These are phyloP conservation scores for Akabosia matsudoensis DNA, from an alignment of 1,140 invertebrate genomes.

Conservation along the genomic window DNA sequence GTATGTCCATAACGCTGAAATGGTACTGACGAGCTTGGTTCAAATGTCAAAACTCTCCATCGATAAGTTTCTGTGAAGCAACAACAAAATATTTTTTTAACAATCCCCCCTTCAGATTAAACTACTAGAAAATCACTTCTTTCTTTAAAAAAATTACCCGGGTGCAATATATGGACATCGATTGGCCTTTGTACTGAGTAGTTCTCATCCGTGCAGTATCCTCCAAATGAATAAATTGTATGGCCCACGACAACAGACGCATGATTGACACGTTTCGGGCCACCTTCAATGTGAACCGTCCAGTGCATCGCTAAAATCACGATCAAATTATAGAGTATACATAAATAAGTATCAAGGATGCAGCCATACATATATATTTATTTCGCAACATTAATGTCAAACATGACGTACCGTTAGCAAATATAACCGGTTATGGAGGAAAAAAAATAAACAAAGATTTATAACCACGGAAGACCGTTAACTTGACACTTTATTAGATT, in stretches of 20 bases:
- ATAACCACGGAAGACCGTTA: no score
- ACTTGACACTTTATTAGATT: no score
- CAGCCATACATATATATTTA: no score
- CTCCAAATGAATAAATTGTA: slow-evolving; percentile 85
- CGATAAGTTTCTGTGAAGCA: slow-evolving; percentile 54
- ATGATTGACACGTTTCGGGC: slow-evolving; percentile 79
- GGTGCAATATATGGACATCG: slow-evolving; percentile 83
- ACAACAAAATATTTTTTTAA: slow-evolving; percentile 24
- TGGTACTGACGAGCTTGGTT: slow-evolving; percentile 51
- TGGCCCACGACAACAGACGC: slow-evolving; percentile 78
- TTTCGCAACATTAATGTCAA: no score
- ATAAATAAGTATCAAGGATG: no score
- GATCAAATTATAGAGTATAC: no score
- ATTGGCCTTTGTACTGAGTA: slow-evolving; percentile 69
- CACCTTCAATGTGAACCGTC: slow-evolving; percentile 78
- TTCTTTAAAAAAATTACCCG: slow-evolving; percentile 55
- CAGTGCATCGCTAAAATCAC: slow-evolving; percentile 61
- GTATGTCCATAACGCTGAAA: slow-evolving; percentile 81
- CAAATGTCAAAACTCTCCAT: slow-evolving; percentile 53
- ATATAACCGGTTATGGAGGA: no score
- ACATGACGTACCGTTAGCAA: no score
- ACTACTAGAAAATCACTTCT: no score
- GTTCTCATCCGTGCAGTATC: slow-evolving; percentile 77
- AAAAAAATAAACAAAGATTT: no score
- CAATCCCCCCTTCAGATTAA: not conserved